phyloP scores from a whole-genome alignment of 2,797 vertebrate species.

The Poecile montanus region DNA sequence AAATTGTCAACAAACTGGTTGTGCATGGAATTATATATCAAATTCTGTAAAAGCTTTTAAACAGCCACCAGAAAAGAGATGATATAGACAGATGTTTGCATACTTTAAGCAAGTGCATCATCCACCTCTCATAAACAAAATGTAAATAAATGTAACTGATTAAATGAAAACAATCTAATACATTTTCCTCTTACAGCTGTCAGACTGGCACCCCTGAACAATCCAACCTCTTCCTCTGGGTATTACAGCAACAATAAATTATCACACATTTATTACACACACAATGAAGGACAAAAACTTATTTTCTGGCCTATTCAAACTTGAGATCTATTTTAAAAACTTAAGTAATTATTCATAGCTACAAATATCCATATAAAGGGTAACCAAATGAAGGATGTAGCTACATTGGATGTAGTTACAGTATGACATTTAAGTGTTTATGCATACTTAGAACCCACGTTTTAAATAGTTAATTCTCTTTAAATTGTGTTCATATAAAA shows the following conservation, averaged over 20 bases:
- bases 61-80: background rate
- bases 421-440: background rate
- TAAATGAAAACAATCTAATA: background rate
- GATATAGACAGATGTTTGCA: background rate
- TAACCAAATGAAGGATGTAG: background rate
- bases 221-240: background rate
- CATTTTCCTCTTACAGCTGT: background rate
- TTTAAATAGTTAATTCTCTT: background rate
- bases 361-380: background rate
- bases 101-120: background rate
- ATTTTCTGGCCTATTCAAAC: background rate
- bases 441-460: background rate
- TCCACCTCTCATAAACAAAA: background rate
- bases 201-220: background rate
- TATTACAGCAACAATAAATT: background rate
- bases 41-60: background rate
- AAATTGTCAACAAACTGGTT: background rate
- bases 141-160: background rate
- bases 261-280: background rate
- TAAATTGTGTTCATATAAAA: background rate
- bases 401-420: background rate
- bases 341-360: background rate
- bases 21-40: background rate
- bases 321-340: background rate
- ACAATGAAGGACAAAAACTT: background rate